Evolutionary conservation across 1,140 invertebrate species (phyloP).

Genomic region (Stegodyphus dumicola): DNA sequence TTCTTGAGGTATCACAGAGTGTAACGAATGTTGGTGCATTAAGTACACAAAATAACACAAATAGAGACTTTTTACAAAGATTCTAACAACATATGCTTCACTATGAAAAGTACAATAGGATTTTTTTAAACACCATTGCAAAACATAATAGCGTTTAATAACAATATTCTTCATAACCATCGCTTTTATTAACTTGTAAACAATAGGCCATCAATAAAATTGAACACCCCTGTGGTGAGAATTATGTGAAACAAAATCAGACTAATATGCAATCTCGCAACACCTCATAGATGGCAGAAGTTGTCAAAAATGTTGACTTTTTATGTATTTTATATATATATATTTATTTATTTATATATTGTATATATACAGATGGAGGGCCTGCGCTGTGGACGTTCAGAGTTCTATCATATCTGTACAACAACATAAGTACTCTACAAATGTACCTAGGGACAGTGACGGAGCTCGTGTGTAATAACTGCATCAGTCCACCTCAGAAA

Average conservation of each 20-base stretch:
- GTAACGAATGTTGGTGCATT: too few relatives aligned
- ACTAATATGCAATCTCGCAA: conserved; percentile 48
- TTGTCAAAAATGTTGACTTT: conserved; percentile 44
- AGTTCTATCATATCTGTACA: conserved; percentile 57
- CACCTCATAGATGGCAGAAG: conserved; percentile 38
- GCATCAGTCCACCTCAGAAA: conserved; percentile 28
- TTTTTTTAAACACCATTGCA: too few relatives aligned
- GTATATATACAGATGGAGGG: conserved; percentile 57
- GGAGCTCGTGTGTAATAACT: conserved; percentile 37
- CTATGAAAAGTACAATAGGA: too few relatives aligned
- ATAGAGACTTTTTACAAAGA: too few relatives aligned
- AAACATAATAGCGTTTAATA: too few relatives aligned
- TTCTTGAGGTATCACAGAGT: too few relatives aligned
- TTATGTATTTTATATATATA: conserved; percentile 47
- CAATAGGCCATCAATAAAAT: neutral
- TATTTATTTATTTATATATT: conserved; percentile 39
- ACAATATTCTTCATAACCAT: too few relatives aligned
- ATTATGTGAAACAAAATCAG: conserved; percentile 11
- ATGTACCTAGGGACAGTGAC: conserved; percentile 56
- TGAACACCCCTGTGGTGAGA: conserved; percentile 29
- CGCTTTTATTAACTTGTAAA: neutral
- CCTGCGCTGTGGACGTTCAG: conserved; percentile 58
- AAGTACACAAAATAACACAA: too few relatives aligned
- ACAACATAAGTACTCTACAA: conserved; percentile 47
- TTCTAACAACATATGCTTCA: too few relatives aligned